Evolutionary conservation across 2,113 vertebrate genomes (phyloP), one percentile per base, ranked within the genome.

Genomic region (Octodon degus): DNA sequence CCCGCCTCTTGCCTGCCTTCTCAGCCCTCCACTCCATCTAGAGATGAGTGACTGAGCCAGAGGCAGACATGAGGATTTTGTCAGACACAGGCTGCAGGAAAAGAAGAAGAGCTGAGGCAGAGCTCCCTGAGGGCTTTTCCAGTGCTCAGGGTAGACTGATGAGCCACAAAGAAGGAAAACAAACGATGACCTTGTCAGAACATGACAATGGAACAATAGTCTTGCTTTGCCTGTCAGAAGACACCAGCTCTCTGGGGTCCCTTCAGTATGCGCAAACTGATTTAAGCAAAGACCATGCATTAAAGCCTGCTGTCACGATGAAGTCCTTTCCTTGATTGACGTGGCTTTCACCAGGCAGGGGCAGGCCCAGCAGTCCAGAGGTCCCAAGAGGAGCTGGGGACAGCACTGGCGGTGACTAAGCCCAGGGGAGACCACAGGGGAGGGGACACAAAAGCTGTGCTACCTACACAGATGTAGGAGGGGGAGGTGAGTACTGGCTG

Each of bases 361-460:
- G 24, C 25, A 1, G 12, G 13, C 13, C 8, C 0, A 32, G 43
- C 20, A 2, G 0, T 17, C 14, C 27, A 37, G 22, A 12, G 60
- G 58, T 90, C 58, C 74, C 53, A 76, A 20, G 76, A 72, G 60
- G 14, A 77, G 5, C 65, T 53, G 34, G 10, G 34, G 32, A 58
- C 10, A 7, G 13, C 9, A 86, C 55, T 43, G 34, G 77, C 19
- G 81, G 67, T 22, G 53, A 86, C 90, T 50, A 70, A 63, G 80
- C 43, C 0, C 0, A 58, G 68, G 77, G 53, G 20, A 34, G 12
- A 7, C 1, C 5, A 4, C 12, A 20, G 22, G 17, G 32, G 32
- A 60, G 68, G 68, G 43, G 53, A 67, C 0, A 0, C 0, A 0
- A 27, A 58, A 68, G 60, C 50, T 5, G 37, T 60, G 58, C 63